These are phyloP conservation scores for Orgyia antiqua DNA, from an alignment of 2,888 invertebrate genomes.

Conservation along the genomic window DNA sequence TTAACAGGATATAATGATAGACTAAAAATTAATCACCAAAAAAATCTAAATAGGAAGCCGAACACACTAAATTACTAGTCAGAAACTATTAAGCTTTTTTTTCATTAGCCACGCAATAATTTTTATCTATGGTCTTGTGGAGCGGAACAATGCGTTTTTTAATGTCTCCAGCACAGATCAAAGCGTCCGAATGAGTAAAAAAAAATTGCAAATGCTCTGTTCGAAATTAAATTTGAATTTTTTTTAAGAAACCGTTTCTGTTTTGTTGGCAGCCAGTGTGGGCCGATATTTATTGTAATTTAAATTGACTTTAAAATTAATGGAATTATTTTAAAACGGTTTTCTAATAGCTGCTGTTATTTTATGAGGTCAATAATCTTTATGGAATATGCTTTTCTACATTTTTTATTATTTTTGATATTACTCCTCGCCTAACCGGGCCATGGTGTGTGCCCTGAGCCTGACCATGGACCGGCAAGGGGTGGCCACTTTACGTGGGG, in stretches of 20 bases:
- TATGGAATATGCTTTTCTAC: neutral
- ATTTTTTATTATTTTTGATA: no score
- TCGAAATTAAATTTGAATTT: slow-evolving; percentile 24
- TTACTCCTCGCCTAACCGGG: no score
- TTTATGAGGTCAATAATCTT: neutral
- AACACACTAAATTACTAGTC: slow-evolving; percentile 13
- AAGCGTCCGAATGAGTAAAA: slow-evolving; percentile 17
- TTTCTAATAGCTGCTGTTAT: neutral
- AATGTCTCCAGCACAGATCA: slow-evolving; percentile 13
- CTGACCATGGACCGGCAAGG: no score
- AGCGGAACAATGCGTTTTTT: slow-evolving; percentile 25
- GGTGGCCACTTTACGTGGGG: no score
- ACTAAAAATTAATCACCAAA: neutral
- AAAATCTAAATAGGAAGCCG: slow-evolving; percentile 6
- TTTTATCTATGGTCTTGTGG: slow-evolving; percentile 28
- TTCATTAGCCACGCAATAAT: slow-evolving; percentile 39
- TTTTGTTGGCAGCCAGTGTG: neutral
- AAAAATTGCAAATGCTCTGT: slow-evolving; percentile 27
- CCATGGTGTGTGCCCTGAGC: no score
- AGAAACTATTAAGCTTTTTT: slow-evolving; percentile 21
- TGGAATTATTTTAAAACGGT: no score
- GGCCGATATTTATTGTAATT: slow-evolving; percentile 5
- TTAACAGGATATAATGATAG: slow-evolving; percentile 7
- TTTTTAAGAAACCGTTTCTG: slow-evolving; percentile 15
- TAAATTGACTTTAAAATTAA: neutral